Base-by-base conservation (phyloP, 2,888 invertebrate species). In the Nysson spinosus region DNA sequence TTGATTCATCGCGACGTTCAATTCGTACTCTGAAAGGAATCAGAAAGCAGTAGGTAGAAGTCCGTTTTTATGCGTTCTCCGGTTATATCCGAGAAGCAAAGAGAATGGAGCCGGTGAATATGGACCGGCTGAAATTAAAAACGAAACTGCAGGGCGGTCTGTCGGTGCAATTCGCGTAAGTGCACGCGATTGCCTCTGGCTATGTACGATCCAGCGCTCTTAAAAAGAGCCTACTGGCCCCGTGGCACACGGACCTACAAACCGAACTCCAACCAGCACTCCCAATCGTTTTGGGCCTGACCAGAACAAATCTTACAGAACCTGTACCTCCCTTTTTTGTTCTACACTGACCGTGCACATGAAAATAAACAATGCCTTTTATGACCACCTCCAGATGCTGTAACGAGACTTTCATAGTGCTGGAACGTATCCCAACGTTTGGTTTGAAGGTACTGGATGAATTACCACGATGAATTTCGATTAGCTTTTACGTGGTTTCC, bases 201-300 rank as follows among this genome's bases (percentile, higher is more conserved):
- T 32, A 14, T 4, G 14, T 19, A 17, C 26, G 32, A 26, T 16
- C 17, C 12, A 7, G 19, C 40, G 42, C 47, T 50, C 40, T 47
- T 39, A 20, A 42, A 28, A 37, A 49, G 44, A 61, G 58, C 66
- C 74, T 52, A 75, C 63, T 82, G 81, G 81, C 82, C 80, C 75
- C 79, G 79, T 82, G 82, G 81, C 83, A 79, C 78, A 82, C 73
- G 82, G 72, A 81, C 82, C 82, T 81, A 82, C 79, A 80, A 80
- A 81, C 72, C 70, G 74, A 64, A 64, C n/a, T n/a, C n/a, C n/a
- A n/a, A 51, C 68, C 65, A 69, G 49, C 67, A 71, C 67, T 76
- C 77, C 47, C 71, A 73, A 75, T 78, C 74, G 64, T 65, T 67
- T 72, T 70, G 46, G 62, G 67, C 65, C 74, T 57, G 67, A 65